Evolutionary conservation across 2,888 invertebrate species (phyloP), one percentile per base, ranked within the genome.

Genomic region (Saturnia japonica): DNA sequence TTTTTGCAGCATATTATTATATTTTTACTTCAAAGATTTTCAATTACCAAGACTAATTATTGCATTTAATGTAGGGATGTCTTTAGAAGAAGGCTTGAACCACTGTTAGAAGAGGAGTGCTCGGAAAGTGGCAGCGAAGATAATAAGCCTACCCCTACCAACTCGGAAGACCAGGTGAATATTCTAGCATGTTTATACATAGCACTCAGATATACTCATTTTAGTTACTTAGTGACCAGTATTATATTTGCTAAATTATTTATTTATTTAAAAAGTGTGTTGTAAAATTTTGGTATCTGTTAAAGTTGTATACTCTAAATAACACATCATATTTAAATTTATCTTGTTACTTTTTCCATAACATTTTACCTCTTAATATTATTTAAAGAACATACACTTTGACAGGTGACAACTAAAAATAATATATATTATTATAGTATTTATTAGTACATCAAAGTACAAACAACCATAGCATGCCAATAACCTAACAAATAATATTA

Each of bases 61-160:
- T 60, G 28, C 28, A 6, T 70, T 54, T 66, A 51, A 42, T 69
- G 45, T 84, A 93, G 93, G 89, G 93, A 93, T 86, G 91, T 95
- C 81, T 95, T 94, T 86, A 95, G 96, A 87, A 94, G 97, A 89
- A 95, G 97, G 78, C 90, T 97, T 82, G 97, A 97, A 86, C 97
- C 97, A 68, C 94, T 97, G 9, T 95, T 97, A 76, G 97, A 97
- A 89, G 97, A 97, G 90, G 97, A 97, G 45, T 95, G 95, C 73
- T 96, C 97, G 28, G 96, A 96, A 82, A 96, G 95, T 78, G 91
- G 84, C 72, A 92, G 93, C 70, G 91, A 92, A 79, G 91, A 94
- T 72, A 91, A 93, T 78, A 94, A 94, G 72, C 88, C 91, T 1
- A 91, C 94, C 14, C 91, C 94, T 75, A 93, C 94, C 78, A 91